Conservation (phyloP, 2,113 vertebrate genomes). For the Cynocephalus volans region DNA sequence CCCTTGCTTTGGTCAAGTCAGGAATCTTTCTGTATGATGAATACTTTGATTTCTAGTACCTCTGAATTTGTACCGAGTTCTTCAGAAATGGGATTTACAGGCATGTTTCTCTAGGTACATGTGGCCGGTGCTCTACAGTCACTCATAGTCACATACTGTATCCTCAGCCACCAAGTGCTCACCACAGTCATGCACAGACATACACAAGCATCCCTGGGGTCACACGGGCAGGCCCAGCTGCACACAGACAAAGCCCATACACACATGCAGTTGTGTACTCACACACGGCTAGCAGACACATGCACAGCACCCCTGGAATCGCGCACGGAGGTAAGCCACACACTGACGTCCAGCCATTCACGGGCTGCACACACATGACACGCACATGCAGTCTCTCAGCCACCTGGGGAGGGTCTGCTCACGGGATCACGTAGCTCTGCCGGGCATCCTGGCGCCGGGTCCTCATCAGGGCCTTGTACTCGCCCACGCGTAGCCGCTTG, state of each 20-base stretch:
- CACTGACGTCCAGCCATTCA: not conserved
- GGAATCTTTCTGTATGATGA: not conserved
- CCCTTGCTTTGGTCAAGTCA: not conserved
- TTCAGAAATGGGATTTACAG: not conserved
- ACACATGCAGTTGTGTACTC: not conserved
- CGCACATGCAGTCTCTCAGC: accelerated
- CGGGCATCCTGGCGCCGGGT: slow-evolving; percentile 96
- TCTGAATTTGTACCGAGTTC: not conserved
- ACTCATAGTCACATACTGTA: not conserved
- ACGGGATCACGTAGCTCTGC: slow-evolving; percentile 94
- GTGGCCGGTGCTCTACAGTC: not conserved
- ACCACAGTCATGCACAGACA: not conserved
- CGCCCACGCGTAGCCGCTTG: slow-evolving; percentile 96
- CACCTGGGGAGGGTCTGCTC: slow-evolving; percentile 51
- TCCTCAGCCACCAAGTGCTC: not conserved
- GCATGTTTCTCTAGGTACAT: not conserved
- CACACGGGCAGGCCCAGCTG: not conserved
- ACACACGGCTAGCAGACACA: not conserved
- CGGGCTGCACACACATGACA: no score
- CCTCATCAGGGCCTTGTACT: slow-evolving; percentile 99
- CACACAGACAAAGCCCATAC: not conserved
- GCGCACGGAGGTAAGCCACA: not conserved
- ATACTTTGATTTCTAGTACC: not conserved
- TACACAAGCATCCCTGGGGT: not conserved
- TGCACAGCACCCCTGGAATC: not conserved